Evolutionary conservation across 1,140 invertebrate genomes (phyloP), one percentile per base, ranked within the genome.

Genomic region (Drosophila nigromelanica): DNA sequence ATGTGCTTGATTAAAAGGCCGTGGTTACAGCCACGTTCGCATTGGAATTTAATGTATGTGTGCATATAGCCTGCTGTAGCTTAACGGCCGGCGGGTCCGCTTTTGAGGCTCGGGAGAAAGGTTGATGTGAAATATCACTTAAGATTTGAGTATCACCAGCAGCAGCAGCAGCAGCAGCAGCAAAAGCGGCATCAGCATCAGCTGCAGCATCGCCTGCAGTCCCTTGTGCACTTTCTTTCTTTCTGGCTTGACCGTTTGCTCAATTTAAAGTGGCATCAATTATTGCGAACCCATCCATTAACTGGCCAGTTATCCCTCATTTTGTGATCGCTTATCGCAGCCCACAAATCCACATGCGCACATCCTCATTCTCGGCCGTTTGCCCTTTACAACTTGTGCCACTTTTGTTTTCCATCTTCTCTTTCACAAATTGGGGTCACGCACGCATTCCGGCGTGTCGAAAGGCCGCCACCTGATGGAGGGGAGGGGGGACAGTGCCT

Each of bases 241-340:
- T 66, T 63, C 62, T 24, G 55, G 7, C 45, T 64, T 61, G 56
- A 82, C 42, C 78, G 76, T 72, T 78, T 69, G 71, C 73, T 67
- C 81, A 86, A 61, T 86, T 82, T 86, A 81, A 87, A 76, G 83
- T 86, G 83, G 78, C 82, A 86, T 78, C 83, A 86, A 86, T 86
- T 86, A 89, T 86, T 87, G 75, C 68, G 83, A 86, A 82, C 67
- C 82, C 82, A 86, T 86, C 77, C 75, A 86, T 86, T 89, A 86
- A 82, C 75, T 80, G 75, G 51, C 78, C 82, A 86, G 82, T 86
- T 86, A 86, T 89, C 79, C 82, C 82, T 86, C 83, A 86, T 86
- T 87, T 80, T 67, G 45, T 54, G 82, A 87, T 87, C 81, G 75
- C 78, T 86, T 87, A 86, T 86, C 81, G 78, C 81, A 86, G 68